A percentile compares a stretch with the other conserved stretches of the same genome.
phyloP scores from a whole-genome alignment of 2,888 invertebrate genomes.

The Escarpia spicata region DNA sequence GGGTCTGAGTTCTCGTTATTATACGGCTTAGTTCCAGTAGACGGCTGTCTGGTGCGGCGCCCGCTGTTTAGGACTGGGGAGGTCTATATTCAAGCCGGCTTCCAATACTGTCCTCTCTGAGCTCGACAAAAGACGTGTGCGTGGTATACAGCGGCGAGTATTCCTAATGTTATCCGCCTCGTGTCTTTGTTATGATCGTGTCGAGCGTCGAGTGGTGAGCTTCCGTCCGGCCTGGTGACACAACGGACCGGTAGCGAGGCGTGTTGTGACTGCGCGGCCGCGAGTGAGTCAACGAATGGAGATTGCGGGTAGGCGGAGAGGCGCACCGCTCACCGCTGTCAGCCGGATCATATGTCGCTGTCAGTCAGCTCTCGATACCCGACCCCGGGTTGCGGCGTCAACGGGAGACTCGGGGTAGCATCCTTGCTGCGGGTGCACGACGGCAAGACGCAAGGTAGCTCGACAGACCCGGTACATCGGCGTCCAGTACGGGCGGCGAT shows the following conservation, averaged over 20 bases:
- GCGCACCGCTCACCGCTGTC: neutral
- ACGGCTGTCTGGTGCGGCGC: neutral
- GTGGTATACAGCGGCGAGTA: neutral
- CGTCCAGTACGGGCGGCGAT: neutral
- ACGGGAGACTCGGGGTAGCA: neutral
- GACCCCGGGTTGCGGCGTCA: neutral
- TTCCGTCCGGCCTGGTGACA: neutral
- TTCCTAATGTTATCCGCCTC: neutral
- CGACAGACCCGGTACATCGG: neutral
- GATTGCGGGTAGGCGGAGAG: neutral
- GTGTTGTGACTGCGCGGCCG: neutral
- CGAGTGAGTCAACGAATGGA: neutral
- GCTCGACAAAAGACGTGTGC: neutral
- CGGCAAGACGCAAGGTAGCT: neutral
- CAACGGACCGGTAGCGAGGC: neutral
- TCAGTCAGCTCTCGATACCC: neutral
- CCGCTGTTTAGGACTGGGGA: neutral
- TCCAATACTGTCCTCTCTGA: neutral
- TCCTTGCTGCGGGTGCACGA: neutral
- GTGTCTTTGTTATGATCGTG: neutral
- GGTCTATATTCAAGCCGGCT: neutral
- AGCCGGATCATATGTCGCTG: constrained; percentile 6
- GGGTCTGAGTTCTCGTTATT: neutral
- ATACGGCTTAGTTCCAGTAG: neutral
- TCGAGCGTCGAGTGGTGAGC: neutral